These are phyloP conservation scores for Cheilosia urbana DNA, from an alignment of 2,888 invertebrate species.

Conservation along the genomic window DNA sequence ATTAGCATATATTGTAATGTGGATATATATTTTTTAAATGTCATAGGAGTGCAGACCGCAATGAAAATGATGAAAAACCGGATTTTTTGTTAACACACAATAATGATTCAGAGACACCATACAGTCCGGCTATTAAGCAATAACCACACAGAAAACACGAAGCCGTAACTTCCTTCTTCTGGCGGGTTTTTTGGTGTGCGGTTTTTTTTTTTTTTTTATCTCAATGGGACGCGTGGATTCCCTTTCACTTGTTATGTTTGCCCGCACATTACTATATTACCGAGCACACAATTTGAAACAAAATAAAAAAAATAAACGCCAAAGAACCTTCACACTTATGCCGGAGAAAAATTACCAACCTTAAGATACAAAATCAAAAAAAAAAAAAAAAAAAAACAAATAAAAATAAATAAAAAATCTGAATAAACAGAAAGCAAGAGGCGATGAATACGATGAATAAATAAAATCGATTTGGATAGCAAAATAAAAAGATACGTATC, in stretches of 20 bases:
- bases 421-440: slow-evolving; percentile 64
- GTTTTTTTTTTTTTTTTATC: background rate
- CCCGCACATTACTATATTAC: slow-evolving; percentile 35
- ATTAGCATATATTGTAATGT: slow-evolving; percentile 63
- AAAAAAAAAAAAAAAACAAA: slow-evolving; percentile 70
- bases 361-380: slow-evolving; percentile 50
- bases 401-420: slow-evolving; percentile 59
- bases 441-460: slow-evolving; percentile 68
- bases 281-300: slow-evolving; percentile 43
- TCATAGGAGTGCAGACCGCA: slow-evolving; percentile 34
- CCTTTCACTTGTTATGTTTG: slow-evolving; percentile 62
- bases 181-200: background rate
- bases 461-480: slow-evolving; percentile 70
- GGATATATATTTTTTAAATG: slow-evolving; percentile 50
- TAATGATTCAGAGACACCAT: slow-evolving; percentile 33
- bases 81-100: slow-evolving; percentile 48
- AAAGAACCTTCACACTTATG: slow-evolving; percentile 67
- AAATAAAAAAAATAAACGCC: slow-evolving; percentile 43
- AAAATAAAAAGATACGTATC: slow-evolving; percentile 20
- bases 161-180: slow-evolving; percentile 50
- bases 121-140: slow-evolving; percentile 57
- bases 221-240: slow-evolving; percentile 12
- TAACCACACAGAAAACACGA: slow-evolving; percentile 35
- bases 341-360: slow-evolving; percentile 74
- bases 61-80: slow-evolving; percentile 65